Evolutionary conservation across 1,140 invertebrate species (phyloP).

Genomic region (Listronotus bonariensis): DNA sequence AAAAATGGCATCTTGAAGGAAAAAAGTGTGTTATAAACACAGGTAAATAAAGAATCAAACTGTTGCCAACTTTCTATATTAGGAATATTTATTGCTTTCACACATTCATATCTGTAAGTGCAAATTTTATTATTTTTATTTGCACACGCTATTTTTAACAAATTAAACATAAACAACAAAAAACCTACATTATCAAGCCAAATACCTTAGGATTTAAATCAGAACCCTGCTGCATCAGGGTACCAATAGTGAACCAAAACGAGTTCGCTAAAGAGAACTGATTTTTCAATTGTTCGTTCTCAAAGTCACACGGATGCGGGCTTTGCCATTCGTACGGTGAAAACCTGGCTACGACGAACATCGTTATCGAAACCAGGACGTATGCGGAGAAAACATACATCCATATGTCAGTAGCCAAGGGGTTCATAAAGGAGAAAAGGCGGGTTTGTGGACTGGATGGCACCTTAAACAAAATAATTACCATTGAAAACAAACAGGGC

Average conservation of each 20-base stretch:
- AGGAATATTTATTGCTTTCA: no score
- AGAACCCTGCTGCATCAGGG: slow-evolving; percentile 82
- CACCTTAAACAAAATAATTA: slow-evolving; percentile 46
- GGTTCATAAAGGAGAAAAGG: slow-evolving; percentile 87
- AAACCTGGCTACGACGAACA: slow-evolving; percentile 82
- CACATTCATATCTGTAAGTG: no score
- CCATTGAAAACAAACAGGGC: no score
- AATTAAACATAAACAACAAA: no score
- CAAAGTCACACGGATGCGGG: slow-evolving; percentile 72
- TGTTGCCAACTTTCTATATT: no score
- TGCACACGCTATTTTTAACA: no score
- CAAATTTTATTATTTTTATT: no score
- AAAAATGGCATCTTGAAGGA: no score
- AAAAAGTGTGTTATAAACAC: no score
- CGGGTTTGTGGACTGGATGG: slow-evolving; percentile 74
- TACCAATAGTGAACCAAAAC: slow-evolving; percentile 82
- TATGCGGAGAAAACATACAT: slow-evolving; percentile 78
- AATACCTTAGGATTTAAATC: slow-evolving; percentile 74
- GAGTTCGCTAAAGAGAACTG: slow-evolving; percentile 75
- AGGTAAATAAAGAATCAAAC: no score
- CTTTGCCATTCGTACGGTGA: slow-evolving; percentile 83
- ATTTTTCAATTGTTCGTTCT: slow-evolving; percentile 63
- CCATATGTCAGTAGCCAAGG: slow-evolving; percentile 84
- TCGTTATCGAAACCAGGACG: slow-evolving; percentile 76
- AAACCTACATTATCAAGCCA: no score